A percentile compares a stretch with the other conserved stretches of the same genome.
phyloP scores from a whole-genome alignment of 2,797 vertebrate genomes.

The Epinephelus awoara region DNA sequence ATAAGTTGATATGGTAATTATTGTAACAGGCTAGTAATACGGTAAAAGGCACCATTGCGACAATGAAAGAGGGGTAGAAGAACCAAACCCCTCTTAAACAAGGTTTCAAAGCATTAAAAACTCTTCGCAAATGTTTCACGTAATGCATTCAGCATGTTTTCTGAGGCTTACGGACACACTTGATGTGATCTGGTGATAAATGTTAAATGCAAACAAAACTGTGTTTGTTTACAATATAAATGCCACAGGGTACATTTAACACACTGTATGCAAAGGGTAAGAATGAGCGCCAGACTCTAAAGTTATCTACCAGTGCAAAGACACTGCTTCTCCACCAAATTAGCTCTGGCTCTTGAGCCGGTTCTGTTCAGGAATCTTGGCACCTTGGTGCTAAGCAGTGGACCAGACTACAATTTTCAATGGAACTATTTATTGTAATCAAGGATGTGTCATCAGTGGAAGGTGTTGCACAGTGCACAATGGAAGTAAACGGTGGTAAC shows the following conservation, averaged over 20 bases:
- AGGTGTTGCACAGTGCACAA: no score
- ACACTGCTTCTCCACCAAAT: no score
- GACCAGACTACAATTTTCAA: no score
- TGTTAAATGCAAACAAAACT: conserved; percentile 7
- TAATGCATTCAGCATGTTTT: conserved; percentile 1
- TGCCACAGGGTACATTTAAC: neutral
- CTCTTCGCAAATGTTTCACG: conserved; percentile 8
- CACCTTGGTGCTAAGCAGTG: no score
- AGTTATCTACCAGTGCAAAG: neutral
- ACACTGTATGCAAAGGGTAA: neutral
- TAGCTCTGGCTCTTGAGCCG: no score
- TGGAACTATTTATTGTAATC: no score
- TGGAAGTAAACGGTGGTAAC: no score
- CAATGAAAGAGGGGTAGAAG: neutral
- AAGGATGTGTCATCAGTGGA: no score
- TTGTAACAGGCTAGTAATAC: neutral
- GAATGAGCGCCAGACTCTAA: neutral
- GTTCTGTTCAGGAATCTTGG: no score
- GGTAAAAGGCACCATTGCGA: neutral
- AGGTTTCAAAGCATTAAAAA: neutral
- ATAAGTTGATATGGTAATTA: no score
- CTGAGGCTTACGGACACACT: neutral
- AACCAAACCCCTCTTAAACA: neutral
- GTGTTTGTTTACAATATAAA: conserved; percentile 15
- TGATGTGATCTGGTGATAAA: conserved; percentile 12